Percentiles rank a stretch among this genome's conserved stretches.
Conservation (phyloP, 2,113 vertebrate species). For the Collichthys lucidus region DNA sequence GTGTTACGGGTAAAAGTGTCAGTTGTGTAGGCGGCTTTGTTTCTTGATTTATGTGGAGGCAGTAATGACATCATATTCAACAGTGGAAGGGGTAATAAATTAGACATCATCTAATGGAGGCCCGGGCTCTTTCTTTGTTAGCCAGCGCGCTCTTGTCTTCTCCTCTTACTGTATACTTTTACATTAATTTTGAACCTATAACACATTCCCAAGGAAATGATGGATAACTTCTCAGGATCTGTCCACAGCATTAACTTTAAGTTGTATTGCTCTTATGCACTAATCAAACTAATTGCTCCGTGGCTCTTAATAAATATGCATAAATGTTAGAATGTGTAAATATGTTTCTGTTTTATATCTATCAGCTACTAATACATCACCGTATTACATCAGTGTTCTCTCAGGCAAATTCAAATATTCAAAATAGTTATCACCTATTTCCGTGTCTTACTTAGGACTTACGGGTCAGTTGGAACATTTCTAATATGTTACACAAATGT, state of each 20-base stretch:
- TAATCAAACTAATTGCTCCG: background rate
- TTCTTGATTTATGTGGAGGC: slow-evolving; percentile 77
- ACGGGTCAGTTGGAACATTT: background rate
- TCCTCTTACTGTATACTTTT: background rate
- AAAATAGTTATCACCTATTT: background rate
- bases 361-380: background rate
- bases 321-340: background rate
- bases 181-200: background rate
- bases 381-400: background rate
- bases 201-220: slow-evolving; percentile 3
- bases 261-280: background rate
- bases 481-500: background rate
- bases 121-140: slow-evolving; percentile 67
- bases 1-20: slow-evolving; percentile 55
- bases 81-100: slow-evolving; percentile 72
- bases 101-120: slow-evolving; percentile 75
- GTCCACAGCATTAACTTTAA: background rate
- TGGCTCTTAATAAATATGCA: background rate
- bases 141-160: background rate
- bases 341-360: background rate
- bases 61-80: slow-evolving; percentile 82
- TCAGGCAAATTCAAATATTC: background rate
- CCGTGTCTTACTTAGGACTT: background rate
- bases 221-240: slow-evolving; percentile 1
- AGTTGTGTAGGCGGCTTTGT: slow-evolving; percentile 41